A percentile compares a stretch with the other conserved stretches of the same genome.
Evolutionary conservation across 2,888 invertebrate species (phyloP).

Genomic region (Torymus aiolomorphi): DNA sequence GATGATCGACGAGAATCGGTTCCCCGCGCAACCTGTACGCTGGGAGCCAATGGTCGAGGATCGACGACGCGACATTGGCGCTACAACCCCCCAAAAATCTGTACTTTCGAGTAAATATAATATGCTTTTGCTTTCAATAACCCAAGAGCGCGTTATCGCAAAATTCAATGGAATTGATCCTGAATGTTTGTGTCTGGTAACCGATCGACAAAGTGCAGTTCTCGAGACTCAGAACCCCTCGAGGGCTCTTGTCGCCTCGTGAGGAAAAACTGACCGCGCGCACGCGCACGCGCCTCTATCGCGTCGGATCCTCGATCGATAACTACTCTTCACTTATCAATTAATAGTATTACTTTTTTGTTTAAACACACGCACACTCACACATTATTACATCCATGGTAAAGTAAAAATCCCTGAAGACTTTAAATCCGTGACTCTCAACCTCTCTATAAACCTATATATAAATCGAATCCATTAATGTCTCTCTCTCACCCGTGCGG

Average conservation of each 20-base stretch:
- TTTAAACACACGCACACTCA: conserved; percentile 73
- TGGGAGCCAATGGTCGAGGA: conserved; percentile 1
- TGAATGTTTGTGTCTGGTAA: conserved; percentile 14
- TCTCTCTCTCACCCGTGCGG: conserved; percentile 26
- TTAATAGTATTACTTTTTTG: conserved; percentile 70
- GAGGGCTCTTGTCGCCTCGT: conserved; percentile 15
- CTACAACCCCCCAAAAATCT: neutral
- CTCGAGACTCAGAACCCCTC: conserved; percentile 42
- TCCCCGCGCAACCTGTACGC: neutral
- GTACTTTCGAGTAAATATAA: conserved; percentile 16
- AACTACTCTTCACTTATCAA: conserved; percentile 71
- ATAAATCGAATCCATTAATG: conserved; percentile 45
- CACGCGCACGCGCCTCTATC: conserved; percentile 13
- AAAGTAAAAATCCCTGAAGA: conserved; percentile 74
- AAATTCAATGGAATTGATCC: conserved; percentile 18
- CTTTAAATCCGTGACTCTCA: conserved; percentile 64
- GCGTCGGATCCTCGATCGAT: conserved; percentile 64
- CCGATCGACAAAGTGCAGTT: conserved; percentile 46
- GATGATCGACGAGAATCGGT: conserved; percentile 20
- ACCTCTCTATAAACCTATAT: conserved; percentile 37
- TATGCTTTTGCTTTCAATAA: conserved; percentile 22
- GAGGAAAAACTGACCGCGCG: too few relatives aligned
- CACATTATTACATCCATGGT: conserved; percentile 73
- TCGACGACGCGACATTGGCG: conserved; percentile 6
- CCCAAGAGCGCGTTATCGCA: conserved; percentile 32